These are phyloP conservation scores for Odontesthes bonariensis DNA, from an alignment of 2,113 vertebrate genomes.

Conservation along the genomic window DNA sequence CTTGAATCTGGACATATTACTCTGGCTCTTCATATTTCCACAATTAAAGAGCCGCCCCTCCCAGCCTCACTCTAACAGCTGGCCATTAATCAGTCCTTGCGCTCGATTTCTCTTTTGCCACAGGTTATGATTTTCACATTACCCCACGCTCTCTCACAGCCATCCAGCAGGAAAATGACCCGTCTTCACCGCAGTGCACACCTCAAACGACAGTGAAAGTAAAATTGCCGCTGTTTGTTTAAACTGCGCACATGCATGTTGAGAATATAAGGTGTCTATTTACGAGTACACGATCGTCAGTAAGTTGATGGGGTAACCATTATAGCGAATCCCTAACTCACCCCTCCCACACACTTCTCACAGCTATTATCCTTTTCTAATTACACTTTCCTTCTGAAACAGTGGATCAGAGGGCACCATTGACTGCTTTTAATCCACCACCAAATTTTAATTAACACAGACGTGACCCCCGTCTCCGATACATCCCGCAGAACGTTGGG, in stretches of 20 bases:
- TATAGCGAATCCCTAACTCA: neutral
- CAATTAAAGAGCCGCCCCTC: slow-evolving; percentile 57
- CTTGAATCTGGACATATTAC: slow-evolving; percentile 37
- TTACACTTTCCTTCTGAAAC: slow-evolving; percentile 81
- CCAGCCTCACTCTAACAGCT: slow-evolving; percentile 52
- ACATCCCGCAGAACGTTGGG: slow-evolving; percentile 73
- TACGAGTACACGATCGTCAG: slow-evolving; percentile 3
- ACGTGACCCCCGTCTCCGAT: slow-evolving; percentile 74
- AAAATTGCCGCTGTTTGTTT: slow-evolving; percentile 12
- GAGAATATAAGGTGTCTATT: slow-evolving; percentile 16
- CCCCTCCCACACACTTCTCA: slow-evolving; percentile 13
- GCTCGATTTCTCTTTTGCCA: slow-evolving; percentile 64
- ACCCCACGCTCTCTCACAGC: slow-evolving; percentile 39
- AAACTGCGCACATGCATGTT: neutral
- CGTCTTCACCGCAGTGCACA: neutral
- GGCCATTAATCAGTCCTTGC: slow-evolving; percentile 68
- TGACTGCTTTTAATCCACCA: slow-evolving; percentile 82
- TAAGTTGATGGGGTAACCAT: slow-evolving; percentile 26
- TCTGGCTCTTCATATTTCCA: slow-evolving; percentile 60
- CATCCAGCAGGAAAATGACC: slow-evolving; percentile 56
- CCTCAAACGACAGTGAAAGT: slow-evolving; percentile 1
- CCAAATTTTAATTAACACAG: slow-evolving; percentile 84
- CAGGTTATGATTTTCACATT: slow-evolving; percentile 76
- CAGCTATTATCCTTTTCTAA: slow-evolving; percentile 79
- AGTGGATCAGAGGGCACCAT: slow-evolving; percentile 77